Percentiles rank a stretch among this genome's conserved stretches.
These are phyloP conservation scores for Panonychus citri DNA, from an alignment of 1,140 invertebrate genomes.

Conservation along the genomic window DNA sequence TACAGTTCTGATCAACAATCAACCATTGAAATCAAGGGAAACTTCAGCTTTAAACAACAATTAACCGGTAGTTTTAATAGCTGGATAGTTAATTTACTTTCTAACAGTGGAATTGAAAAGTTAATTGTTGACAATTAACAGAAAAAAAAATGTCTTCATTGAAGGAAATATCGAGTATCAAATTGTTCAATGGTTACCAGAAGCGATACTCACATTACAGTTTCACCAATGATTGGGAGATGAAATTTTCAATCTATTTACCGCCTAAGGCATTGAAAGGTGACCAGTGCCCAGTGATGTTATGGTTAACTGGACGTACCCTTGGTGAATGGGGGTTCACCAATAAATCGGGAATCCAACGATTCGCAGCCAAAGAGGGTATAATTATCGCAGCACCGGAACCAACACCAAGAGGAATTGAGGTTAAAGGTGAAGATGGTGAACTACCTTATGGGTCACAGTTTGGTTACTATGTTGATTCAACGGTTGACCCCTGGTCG, in stretches of 20 bases:
- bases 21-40: no score
- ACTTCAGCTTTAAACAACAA: no score
- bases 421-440: background rate
- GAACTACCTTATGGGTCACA: background rate
- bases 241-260: background rate
- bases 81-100: no score
- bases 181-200: background rate
- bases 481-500: background rate
- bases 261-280: slow-evolving; percentile 1
- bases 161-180: background rate
- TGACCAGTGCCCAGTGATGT: background rate
- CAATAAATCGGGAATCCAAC: background rate
- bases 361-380: background rate
- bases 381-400: background rate
- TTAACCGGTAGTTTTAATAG: no score
- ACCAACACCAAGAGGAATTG: background rate
- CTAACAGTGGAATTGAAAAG: no score
- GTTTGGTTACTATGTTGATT: background rate
- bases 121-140: no score
- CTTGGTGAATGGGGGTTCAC: background rate
- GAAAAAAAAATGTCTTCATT: background rate
- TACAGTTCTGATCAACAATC: no score
- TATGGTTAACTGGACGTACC: background rate
- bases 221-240: background rate
- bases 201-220: slow-evolving; percentile 1